phyloP scores from a whole-genome alignment of 1,140 invertebrate genomes.

The Halictus rubicundus region DNA sequence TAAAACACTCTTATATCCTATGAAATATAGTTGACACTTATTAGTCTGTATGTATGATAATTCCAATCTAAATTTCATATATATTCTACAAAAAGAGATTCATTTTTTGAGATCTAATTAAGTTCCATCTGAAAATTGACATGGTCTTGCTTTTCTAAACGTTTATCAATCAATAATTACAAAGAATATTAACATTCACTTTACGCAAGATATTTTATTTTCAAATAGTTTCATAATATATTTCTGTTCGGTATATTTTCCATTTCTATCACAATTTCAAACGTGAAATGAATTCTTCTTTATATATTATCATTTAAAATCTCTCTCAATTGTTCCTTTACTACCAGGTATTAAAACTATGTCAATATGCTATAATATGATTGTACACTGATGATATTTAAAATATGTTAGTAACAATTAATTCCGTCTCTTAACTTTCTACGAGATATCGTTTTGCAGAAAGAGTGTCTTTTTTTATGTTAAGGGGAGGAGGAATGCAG shows the following conservation, averaged over 20 bases:
- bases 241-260: background rate
- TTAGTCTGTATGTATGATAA: constrained; percentile 8
- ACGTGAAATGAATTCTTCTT: constrained; percentile 10
- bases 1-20: constrained; percentile 30
- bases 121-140: constrained; percentile 14
- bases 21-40: constrained; percentile 9
- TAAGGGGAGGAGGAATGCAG: too few species aligned
- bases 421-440: constrained; percentile 19
- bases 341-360: background rate
- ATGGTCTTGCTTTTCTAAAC: constrained; percentile 8
- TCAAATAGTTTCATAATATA: constrained; percentile 17
- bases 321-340: background rate
- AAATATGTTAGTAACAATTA: constrained; percentile 31
- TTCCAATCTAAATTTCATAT: constrained; percentile 20
- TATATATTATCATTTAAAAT: constrained; percentile 5
- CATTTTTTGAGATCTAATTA: constrained; percentile 27
- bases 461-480: constrained; percentile 7
- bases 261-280: constrained; percentile 6
- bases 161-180: constrained; percentile 27
- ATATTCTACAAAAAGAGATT: constrained; percentile 23
- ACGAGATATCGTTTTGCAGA: constrained; percentile 8
- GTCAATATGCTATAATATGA: constrained; percentile 8
- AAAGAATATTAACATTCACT: constrained; percentile 15
- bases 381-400: constrained; percentile 35
- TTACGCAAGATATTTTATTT: constrained; percentile 45